Conservation (phyloP, 1,140 invertebrate species). For the Penaeus chinensis region DNA sequence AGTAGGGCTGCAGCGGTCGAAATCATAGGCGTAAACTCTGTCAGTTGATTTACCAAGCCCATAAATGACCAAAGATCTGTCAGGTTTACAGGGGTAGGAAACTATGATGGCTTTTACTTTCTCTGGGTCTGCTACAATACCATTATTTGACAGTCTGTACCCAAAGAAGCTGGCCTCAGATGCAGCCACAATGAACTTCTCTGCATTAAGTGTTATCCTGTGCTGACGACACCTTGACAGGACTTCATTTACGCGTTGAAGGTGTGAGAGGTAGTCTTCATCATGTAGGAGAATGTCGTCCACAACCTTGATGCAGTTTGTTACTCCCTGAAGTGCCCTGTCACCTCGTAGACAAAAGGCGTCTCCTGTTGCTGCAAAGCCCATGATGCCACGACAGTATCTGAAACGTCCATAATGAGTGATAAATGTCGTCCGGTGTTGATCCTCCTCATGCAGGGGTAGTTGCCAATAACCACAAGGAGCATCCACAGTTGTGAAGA, state of each 20-base stretch:
- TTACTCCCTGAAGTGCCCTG: not conserved
- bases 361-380: not conserved
- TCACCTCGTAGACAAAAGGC: not conserved
- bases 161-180: not conserved
- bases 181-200: not conserved
- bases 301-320: not conserved
- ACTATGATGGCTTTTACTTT: not conserved
- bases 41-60: constrained; percentile 7
- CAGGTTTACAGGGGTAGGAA: constrained; percentile 14
- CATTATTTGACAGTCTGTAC: not conserved
- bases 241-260: not conserved
- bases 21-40: constrained; percentile 15
- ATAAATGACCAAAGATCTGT: constrained; percentile 27
- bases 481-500: not conserved
- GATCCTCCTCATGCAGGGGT: constrained; percentile 6
- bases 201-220: too few relatives aligned
- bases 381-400: not conserved
- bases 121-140: not conserved
- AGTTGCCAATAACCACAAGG: not conserved
- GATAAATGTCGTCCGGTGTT: not conserved
- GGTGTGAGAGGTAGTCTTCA: too few relatives aligned
- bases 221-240: not conserved
- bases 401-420: not conserved
- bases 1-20: not conserved
- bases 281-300: not conserved